Conservation (phyloP, 2,888 invertebrate genomes). For the Leptodirus hochenwartii region DNA sequence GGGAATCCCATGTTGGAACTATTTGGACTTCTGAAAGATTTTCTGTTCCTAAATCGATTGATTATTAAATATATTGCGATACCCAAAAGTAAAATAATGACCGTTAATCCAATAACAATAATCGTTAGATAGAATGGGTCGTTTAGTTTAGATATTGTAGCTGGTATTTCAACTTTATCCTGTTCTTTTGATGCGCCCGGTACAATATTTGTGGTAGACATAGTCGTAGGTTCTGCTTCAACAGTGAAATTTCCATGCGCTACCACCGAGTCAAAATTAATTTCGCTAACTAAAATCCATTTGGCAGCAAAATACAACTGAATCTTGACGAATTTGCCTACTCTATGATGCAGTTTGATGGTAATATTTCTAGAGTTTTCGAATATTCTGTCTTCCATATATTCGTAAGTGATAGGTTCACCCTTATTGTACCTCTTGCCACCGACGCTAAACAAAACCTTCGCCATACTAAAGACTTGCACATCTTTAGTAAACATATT, state of each 20-base stretch:
- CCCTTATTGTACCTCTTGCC: constrained; percentile 54
- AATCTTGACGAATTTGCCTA: constrained; percentile 64
- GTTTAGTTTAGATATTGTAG: constrained; percentile 38
- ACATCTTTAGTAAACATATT: constrained; percentile 75
- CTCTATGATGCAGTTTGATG: constrained; percentile 62
- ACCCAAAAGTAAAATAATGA: constrained; percentile 51
- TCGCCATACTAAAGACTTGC: constrained; percentile 63
- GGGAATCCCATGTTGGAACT: constrained; percentile 36
- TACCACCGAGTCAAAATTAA: constrained; percentile 66
- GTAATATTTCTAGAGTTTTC: constrained; percentile 66
- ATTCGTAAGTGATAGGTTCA: constrained; percentile 54
- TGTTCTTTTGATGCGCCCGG: constrained; percentile 16
- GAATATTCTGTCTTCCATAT: constrained; percentile 59
- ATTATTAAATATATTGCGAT: constrained; percentile 55
- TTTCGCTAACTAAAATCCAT: constrained; percentile 84
- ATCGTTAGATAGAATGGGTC: constrained; percentile 60
- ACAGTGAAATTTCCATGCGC: constrained; percentile 57
- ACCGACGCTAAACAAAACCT: constrained; percentile 64
- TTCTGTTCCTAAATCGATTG: constrained; percentile 49
- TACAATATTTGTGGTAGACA: constrained; percentile 28
- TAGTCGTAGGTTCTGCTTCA: constrained; percentile 39
- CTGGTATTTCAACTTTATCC: constrained; percentile 37
- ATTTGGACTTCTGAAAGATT: constrained; percentile 54
- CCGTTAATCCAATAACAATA: constrained; percentile 57
- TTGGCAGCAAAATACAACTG: constrained; percentile 61